These are phyloP conservation scores for Cantharis lateralis DNA, from an alignment of 2,888 invertebrate species.

Conservation along the genomic window DNA sequence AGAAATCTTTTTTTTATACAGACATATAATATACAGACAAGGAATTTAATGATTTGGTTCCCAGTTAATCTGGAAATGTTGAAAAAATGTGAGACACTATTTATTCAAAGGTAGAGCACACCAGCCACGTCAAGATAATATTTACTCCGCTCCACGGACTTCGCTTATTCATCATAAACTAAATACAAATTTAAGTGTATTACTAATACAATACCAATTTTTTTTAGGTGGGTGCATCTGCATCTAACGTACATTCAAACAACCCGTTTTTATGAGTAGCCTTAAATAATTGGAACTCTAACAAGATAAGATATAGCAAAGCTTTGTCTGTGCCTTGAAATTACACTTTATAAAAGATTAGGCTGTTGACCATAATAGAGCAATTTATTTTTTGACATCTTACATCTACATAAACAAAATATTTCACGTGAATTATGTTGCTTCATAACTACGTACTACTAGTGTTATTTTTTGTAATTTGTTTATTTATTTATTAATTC, in stretches of 20 bases:
- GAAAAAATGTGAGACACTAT: no score
- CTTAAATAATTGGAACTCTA: conserved; percentile 4
- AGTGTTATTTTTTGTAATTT: conserved; percentile 13
- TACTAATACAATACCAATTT: conserved; percentile 29
- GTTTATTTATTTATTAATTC: conserved; percentile 28
- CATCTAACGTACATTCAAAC: conserved; percentile 57
- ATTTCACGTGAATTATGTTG: conserved; percentile 21
- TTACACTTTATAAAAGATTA: conserved; percentile 12
- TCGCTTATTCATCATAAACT: not conserved
- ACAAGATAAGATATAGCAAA: conserved; percentile 6
- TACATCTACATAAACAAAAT: conserved; percentile 11
- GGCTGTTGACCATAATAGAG: conserved; percentile 25
- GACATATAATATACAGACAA: no score
- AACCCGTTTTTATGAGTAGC: conserved; percentile 64
- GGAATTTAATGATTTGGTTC: no score
- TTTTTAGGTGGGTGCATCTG: conserved; percentile 52
- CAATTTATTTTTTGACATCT: conserved; percentile 27
- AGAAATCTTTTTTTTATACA: no score
- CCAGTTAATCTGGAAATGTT: no score
- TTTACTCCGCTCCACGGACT: no score
- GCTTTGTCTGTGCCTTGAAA: conserved; percentile 26
- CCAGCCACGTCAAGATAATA: no score
- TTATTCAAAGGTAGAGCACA: no score
- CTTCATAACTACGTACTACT: conserved; percentile 20
- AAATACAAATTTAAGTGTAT: not conserved